Evolutionary conservation across 2,797 vertebrate genomes (phyloP), one percentile per base, ranked within the genome.

Genomic region (Clarias fuscus): DNA sequence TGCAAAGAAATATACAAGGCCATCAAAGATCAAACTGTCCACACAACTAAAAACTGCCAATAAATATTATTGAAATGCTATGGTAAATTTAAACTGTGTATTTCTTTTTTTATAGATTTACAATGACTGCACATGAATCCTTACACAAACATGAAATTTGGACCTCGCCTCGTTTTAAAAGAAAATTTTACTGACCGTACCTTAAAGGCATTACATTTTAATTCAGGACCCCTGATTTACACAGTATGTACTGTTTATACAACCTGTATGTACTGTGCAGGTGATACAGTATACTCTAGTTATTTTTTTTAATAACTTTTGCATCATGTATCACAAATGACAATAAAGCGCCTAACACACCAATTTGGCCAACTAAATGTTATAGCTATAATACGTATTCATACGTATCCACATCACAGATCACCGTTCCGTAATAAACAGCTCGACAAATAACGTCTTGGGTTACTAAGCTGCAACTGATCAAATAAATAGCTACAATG

Each of bases 401-500:
- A 43, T 75, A 80, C 4, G 22, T 80, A 80, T 40, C 37, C 78
- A 14, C 78, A 43, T 53, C 33, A 62, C 61, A 64, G 64, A 80
- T 80, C 78, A 64, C 8, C 20, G 30, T 14, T 79, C 30, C 30
- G 24, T 37, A 61, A 62, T 79, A 62, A 93, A 91, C 91, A 93
- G 91, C 90, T 90, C 92, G 92, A 91, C 91, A 92, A 93, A 92
- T 89, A 92, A 88, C 89, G 87, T 89, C 86, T 91, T 90, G 90
- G 91, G 91, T 94, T 93, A 94, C 90, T 90, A 91, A 93, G 86
- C 91, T 71, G 80, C 89, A 91, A 89, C 91, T 91, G 92, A 92
- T 95, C 93, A 93, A 93, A 94, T 90, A 91, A 92, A 91, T 86
- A 92, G 91, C 87, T 88, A 92, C 92, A 92, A 93, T 94, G 92